Conservation (phyloP, 1,140 invertebrate genomes). For the Platorchestia sp. region DNA sequence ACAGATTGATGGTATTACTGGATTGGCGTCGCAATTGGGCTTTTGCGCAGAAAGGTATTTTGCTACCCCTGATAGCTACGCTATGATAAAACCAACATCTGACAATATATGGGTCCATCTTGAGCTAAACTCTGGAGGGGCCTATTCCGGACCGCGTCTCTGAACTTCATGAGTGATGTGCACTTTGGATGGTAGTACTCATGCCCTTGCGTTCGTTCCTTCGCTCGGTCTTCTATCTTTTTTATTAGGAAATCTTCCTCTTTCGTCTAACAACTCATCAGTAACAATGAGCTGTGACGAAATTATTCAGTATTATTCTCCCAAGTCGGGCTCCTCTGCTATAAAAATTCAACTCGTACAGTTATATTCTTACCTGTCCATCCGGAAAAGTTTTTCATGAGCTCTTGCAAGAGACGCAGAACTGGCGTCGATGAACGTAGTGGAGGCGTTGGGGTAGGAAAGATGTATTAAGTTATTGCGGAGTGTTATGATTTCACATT, state of each 20-base stretch:
- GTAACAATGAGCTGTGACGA: background rate
- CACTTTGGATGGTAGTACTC: too few relatives aligned
- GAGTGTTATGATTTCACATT: background rate
- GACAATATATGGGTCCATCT: background rate
- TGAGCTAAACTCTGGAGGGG: background rate
- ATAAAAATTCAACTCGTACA: background rate
- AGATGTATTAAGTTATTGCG: background rate
- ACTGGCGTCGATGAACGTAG: background rate
- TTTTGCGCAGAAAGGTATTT: background rate
- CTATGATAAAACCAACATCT: background rate
- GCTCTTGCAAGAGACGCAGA: slow-evolving; percentile 1
- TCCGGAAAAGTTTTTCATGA: slow-evolving; percentile 33
- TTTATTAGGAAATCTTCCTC: too few relatives aligned
- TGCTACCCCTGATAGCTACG: background rate
- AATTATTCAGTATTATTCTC: too few relatives aligned
- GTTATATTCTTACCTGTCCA: slow-evolving; percentile 23
- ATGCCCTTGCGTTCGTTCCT: too few relatives aligned
- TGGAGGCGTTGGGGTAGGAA: background rate
- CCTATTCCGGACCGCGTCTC: background rate
- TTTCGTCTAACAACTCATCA: too few relatives aligned
- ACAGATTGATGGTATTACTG: background rate
- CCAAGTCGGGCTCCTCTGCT: background rate
- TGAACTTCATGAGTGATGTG: background rate
- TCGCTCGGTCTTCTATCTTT: too few relatives aligned
- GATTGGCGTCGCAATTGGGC: background rate